These are phyloP conservation scores for Hedychridium roseum DNA, from an alignment of 2,888 invertebrate genomes.

Conservation along the genomic window DNA sequence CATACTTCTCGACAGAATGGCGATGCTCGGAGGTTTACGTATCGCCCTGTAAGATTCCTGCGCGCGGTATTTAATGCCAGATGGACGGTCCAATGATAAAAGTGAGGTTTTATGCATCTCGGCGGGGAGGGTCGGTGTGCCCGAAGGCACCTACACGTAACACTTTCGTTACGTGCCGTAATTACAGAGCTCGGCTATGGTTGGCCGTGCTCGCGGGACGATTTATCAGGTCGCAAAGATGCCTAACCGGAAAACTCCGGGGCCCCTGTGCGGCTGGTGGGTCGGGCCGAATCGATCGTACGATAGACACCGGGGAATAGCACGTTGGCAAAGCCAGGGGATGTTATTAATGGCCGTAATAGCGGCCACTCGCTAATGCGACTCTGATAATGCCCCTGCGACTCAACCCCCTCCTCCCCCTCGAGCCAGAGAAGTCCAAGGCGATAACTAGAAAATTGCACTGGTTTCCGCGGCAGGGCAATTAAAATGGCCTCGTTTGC, in stretches of 20 bases:
- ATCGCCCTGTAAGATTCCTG: too few species aligned
- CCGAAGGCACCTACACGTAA: slow-evolving; percentile 25
- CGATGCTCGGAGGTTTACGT: too few species aligned
- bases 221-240: slow-evolving; percentile 41
- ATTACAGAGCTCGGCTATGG: slow-evolving; percentile 39
- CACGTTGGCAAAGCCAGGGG: slow-evolving; percentile 13
- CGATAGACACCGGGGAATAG: slow-evolving; percentile 13
- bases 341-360: slow-evolving; percentile 25
- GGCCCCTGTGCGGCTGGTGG: slow-evolving; percentile 11
- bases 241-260: slow-evolving; percentile 28
- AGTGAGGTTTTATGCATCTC: too few species aligned
- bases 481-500: too few species aligned
- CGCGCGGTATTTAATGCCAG: too few species aligned
- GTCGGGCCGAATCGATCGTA: slow-evolving; percentile 7
- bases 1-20: too few species aligned
- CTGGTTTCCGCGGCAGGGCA: too few species aligned
- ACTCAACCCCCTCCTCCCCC: too few species aligned
- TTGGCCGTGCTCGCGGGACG: slow-evolving; percentile 19
- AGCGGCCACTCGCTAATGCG: slow-evolving; percentile 13
- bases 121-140: too few species aligned
- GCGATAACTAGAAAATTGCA: too few species aligned
- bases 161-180: slow-evolving; percentile 40
- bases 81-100: too few species aligned
- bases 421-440: too few species aligned
- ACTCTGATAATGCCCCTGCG: slow-evolving; percentile 7